These are phyloP conservation scores for Andinoacara biseriatus DNA, from an alignment of 2,113 vertebrate genomes.

Conservation along the genomic window DNA sequence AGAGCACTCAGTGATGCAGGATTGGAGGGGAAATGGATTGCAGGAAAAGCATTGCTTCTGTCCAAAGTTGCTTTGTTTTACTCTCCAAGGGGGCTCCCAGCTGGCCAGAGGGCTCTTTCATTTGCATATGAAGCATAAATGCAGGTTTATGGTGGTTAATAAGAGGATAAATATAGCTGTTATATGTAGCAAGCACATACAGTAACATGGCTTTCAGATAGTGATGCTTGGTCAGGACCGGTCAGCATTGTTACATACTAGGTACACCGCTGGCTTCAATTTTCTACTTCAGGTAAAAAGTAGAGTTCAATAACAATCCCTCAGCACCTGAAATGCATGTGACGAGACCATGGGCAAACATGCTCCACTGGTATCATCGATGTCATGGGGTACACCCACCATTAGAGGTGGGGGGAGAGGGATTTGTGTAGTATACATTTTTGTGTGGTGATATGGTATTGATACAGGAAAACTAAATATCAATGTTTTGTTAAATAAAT, in stretches of 20 bases:
- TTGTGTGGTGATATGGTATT: too few species aligned
- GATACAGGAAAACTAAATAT: too few species aligned
- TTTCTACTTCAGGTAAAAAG: background rate
- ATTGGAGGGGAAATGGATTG: slow-evolving; percentile 23
- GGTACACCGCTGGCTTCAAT: background rate
- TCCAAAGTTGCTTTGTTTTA: slow-evolving; percentile 24
- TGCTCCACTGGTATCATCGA: background rate
- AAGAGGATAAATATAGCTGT: slow-evolving; percentile 9
- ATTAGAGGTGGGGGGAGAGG: background rate
- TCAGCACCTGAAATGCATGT: background rate
- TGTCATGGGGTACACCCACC: background rate
- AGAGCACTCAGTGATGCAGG: slow-evolving; percentile 31
- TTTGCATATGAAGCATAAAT: slow-evolving; percentile 31
- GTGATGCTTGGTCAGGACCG: background rate
- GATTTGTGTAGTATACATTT: too few species aligned
- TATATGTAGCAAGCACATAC: background rate
- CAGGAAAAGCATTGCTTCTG: slow-evolving; percentile 28
- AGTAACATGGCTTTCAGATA: background rate
- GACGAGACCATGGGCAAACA: background rate
- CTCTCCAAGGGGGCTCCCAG: background rate
- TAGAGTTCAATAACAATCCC: background rate
- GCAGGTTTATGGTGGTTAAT: slow-evolving; percentile 7
- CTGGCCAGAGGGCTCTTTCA: background rate
- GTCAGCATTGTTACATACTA: background rate
- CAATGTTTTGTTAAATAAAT: background rate